Evolutionary conservation across 2,113 vertebrate genomes (phyloP), one percentile per base, ranked within the genome.

Genomic region (Sapayoa aenigma): DNA sequence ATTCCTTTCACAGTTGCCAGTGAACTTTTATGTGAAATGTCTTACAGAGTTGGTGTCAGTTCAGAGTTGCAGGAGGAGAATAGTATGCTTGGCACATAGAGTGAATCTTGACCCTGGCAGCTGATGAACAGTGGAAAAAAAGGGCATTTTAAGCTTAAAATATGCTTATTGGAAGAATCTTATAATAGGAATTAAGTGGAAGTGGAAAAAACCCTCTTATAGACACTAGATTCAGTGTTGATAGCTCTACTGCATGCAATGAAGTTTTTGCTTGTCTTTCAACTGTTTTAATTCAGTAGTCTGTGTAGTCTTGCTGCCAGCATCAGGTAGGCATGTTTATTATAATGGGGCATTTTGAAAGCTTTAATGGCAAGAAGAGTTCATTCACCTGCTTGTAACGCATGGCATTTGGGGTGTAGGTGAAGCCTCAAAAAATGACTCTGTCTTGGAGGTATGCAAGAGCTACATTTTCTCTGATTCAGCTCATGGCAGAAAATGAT

Each of bases 1-100:
- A 63, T 18, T 87, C 13, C 15, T 72, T 82, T 79, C 15, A n/a
- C 20, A 37, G 73, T 52, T 23, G 21, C 0, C 0, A 56, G 9
- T 44, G n/a, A 69, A 33, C 13, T 76, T 90, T 37, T 46, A 31
- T 55, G 28, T 73, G 22, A 17, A 47, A 65, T 68, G 4, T 52
- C n/a, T 52, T 47, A 3, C 4, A 31, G 58, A 79, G 44, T 18
- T 73, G 19, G 8, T 85, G 30, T 59, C 41, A 39, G 20, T 50
- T 78, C 14, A n/a, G 72, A 60, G 44, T 14, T 84, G 27, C n/a
- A 73, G 53, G 53, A 81, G 52, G 49, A 79, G 27, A 85, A 41
- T 30, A 63, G 65, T 67, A 35, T 50, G n/a, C 20, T 74, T 84
- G 62, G 20, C 56, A 63, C 9, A 39, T 8, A 59, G 31, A 12